Conservation (phyloP, 2,888 invertebrate genomes). For the Sesamia inferens region DNA sequence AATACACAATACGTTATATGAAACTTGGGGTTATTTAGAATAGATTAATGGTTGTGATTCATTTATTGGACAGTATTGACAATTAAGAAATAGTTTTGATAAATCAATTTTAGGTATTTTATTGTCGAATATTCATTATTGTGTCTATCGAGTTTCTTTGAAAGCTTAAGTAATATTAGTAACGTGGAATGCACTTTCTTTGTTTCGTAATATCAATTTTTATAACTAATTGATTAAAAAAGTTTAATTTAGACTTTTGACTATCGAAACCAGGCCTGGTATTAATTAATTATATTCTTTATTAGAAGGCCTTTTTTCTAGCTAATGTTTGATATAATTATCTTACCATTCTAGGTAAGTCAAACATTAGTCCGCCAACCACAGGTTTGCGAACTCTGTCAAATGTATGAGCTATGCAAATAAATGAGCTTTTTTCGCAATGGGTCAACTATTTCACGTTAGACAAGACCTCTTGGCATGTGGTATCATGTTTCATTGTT, state of each 20-base stretch:
- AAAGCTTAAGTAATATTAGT: neutral
- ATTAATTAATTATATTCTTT: neutral
- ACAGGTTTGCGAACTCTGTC: conserved; percentile 32
- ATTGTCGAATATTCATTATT: neutral
- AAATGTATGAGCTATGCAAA: conserved; percentile 20
- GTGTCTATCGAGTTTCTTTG: neutral
- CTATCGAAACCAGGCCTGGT: neutral
- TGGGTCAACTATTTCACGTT: conserved; percentile 46
- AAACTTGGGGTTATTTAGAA: conserved; percentile 6
- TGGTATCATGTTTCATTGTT: conserved; percentile 45
- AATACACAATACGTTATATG: neutral
- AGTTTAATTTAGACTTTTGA: neutral
- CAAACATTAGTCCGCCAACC: neutral
- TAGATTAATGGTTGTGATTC: neutral
- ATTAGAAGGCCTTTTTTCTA: no score
- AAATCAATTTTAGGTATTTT: neutral
- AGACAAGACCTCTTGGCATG: conserved; percentile 47
- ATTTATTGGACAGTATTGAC: neutral
- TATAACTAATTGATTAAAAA: no score
- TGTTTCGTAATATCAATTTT: no score
- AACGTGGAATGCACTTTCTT: neutral
- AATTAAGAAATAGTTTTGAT: conserved; percentile 3
- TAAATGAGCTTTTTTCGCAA: conserved; percentile 45
- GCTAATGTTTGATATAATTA: no score
- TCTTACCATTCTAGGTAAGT: no score